Percentiles rank a stretch among this genome's conserved stretches.
Evolutionary conservation across 2,888 invertebrate genomes (phyloP).

Genomic region (Aethes cnicana): DNA sequence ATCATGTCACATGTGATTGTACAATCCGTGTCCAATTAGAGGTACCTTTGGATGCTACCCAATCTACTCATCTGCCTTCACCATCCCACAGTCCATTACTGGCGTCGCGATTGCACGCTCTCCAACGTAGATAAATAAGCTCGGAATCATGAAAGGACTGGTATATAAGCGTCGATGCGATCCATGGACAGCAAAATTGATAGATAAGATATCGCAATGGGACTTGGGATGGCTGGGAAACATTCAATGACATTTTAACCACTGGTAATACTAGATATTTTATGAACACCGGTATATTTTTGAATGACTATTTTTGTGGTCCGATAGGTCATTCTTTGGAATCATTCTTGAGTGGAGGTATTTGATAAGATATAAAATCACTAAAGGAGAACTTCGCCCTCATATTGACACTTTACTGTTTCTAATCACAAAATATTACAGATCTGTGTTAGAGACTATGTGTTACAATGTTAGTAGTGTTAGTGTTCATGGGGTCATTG

Average conservation of each 20-base stretch:
- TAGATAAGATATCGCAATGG: conserved; percentile 48
- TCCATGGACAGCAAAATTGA: conserved; percentile 52
- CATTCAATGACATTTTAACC: conserved; percentile 15
- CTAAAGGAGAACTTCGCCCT: too few species aligned
- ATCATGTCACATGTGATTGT: neutral
- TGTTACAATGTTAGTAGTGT: too few species aligned
- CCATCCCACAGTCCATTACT: conserved; percentile 42
- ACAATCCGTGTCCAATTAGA: conserved; percentile 36
- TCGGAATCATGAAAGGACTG: conserved; percentile 41
- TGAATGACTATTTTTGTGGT: too few species aligned
- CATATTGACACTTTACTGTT: too few species aligned
- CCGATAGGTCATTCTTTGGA: too few species aligned
- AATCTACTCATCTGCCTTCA: conserved; percentile 33
- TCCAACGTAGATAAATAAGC: conserved; percentile 45
- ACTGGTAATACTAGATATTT: too few species aligned
- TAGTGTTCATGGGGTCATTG: too few species aligned
- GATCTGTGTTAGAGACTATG: too few species aligned
- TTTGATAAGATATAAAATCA: too few species aligned
- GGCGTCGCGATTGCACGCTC: conserved; percentile 38
- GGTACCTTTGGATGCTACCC: conserved; percentile 19
- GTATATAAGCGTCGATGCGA: conserved; percentile 37
- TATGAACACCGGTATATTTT: too few species aligned
- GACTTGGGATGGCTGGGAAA: conserved; percentile 24
- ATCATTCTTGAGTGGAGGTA: too few species aligned
- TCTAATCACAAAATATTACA: too few species aligned